These are phyloP conservation scores for Thunnus albacares DNA, from an alignment of 2,797 vertebrate genomes.

Conservation along the genomic window DNA sequence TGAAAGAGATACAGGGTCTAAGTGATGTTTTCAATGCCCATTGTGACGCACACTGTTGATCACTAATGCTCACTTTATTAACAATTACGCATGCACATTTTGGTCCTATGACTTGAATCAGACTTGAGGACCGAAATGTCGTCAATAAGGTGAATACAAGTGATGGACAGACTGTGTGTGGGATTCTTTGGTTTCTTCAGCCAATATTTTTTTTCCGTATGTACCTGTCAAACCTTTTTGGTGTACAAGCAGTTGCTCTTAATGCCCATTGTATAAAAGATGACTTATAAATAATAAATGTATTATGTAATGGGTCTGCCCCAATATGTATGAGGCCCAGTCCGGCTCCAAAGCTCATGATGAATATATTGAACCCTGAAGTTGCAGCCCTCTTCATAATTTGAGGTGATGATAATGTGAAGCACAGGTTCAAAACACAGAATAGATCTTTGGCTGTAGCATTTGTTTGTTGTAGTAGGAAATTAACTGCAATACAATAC, in stretches of 20 bases:
- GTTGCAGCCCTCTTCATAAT: background rate
- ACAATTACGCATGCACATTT: background rate
- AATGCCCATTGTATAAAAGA: background rate
- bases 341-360: background rate
- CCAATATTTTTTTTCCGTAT: no score
- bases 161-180: background rate
- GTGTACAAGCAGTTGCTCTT: background rate
- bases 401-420: background rate
- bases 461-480: constrained; percentile 5
- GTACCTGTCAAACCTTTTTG: background rate
- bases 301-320: background rate
- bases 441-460: background rate
- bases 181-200: background rate
- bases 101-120: background rate
- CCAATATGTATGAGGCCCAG: no score
- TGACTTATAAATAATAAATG: background rate
- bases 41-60: background rate
- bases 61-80: background rate
- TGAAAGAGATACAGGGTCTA: background rate
- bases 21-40: background rate
- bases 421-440: background rate
- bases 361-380: background rate
- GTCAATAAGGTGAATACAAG: background rate
- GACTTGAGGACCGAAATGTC: no score
- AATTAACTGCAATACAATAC: background rate